phyloP scores from a whole-genome alignment of 2,797 vertebrate species.

The Remorina albescens region DNA sequence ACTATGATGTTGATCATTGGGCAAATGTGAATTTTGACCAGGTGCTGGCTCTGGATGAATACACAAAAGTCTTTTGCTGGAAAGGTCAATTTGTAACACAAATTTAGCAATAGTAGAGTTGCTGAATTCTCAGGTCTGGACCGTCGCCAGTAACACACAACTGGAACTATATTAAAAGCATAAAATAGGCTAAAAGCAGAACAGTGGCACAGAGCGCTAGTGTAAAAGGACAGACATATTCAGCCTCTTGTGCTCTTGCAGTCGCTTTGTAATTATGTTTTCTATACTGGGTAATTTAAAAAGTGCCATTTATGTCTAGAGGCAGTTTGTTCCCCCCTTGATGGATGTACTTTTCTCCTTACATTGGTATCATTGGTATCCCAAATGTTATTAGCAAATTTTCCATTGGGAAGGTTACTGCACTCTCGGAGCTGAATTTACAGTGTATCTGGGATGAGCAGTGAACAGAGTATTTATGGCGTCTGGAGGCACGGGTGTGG shows the following conservation, averaged over 20 bases:
- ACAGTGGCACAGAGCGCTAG: neutral
- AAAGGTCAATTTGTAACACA: neutral
- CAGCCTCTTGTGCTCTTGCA: neutral
- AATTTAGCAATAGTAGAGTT: too few relatives aligned
- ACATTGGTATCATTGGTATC: neutral
- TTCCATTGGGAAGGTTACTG: conserved; percentile 7
- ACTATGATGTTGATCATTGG: too few relatives aligned
- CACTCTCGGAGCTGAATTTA: conserved; percentile 1
- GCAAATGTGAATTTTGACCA: neutral
- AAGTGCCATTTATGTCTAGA: neutral
- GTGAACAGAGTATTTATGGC: conserved; percentile 55
- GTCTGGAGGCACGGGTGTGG: conserved; percentile 74
- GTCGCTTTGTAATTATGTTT: neutral
- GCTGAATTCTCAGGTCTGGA: neutral
- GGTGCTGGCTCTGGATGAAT: neutral
- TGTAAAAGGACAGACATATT: neutral
- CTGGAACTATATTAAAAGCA: neutral
- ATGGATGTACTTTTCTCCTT: neutral
- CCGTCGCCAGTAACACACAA: neutral
- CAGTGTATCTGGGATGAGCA: conserved; percentile 11
- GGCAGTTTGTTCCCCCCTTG: neutral
- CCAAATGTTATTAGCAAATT: neutral
- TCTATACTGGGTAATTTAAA: neutral
- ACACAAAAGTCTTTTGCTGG: neutral
- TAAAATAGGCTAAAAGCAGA: neutral